These are phyloP conservation scores for Athene noctua DNA, from an alignment of 2,113 vertebrate species.

Conservation along the genomic window DNA sequence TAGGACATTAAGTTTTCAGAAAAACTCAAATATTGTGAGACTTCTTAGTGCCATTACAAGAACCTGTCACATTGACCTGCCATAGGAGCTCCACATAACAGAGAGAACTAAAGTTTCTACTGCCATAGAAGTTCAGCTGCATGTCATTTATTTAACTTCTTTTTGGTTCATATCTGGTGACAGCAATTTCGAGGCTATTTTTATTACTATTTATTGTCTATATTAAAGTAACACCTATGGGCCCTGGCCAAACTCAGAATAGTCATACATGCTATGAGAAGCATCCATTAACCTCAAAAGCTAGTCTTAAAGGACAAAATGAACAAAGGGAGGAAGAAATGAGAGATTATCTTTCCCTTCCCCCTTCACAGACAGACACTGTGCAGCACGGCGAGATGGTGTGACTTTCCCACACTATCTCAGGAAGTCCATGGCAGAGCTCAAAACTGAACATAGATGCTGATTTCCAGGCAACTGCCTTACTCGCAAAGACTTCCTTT, in stretches of 20 bases:
- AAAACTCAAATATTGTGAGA: neutral
- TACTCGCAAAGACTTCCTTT: neutral
- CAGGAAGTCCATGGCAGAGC: neutral
- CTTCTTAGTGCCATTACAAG: neutral
- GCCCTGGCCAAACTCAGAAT: neutral
- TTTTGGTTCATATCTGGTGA: neutral
- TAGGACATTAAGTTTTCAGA: neutral
- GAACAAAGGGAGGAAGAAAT: conserved; percentile 49
- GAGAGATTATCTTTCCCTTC: neutral
- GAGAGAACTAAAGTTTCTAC: neutral
- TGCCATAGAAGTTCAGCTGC: neutral
- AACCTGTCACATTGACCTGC: neutral
- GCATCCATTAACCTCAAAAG: neutral
- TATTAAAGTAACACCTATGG: neutral
- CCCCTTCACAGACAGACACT: neutral
- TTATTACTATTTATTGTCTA: neutral
- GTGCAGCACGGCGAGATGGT: neutral
- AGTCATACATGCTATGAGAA: neutral
- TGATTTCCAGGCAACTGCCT: neutral
- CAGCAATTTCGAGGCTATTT: neutral
- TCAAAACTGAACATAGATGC: neutral
- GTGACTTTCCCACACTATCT: neutral
- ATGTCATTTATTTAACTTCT: neutral
- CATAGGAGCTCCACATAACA: neutral
- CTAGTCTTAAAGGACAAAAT: neutral